These are phyloP conservation scores for Aleadryas rufinucha DNA, from an alignment of 2,113 vertebrate species.

Conservation along the genomic window DNA sequence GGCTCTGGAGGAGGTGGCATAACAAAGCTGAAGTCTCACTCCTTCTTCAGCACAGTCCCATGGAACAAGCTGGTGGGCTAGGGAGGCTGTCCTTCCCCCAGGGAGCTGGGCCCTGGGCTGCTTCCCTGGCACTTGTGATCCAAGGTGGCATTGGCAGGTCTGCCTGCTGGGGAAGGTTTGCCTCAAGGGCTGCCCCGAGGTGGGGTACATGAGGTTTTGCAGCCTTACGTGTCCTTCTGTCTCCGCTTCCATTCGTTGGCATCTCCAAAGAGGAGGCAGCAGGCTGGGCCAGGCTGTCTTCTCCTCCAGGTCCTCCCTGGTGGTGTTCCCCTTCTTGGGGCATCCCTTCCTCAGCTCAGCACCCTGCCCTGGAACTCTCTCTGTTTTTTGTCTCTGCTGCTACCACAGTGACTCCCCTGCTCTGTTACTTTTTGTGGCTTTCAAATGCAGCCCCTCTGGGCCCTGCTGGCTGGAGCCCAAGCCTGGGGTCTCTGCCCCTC, in stretches of 20 bases:
- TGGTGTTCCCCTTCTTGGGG: background rate
- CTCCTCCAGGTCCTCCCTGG: background rate
- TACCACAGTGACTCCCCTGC: background rate
- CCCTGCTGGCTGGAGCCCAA: background rate
- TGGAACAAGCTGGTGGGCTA: slow-evolving; percentile 87
- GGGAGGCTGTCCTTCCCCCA: background rate
- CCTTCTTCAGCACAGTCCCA: slow-evolving; percentile 85
- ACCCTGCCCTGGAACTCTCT: background rate
- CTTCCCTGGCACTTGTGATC: background rate
- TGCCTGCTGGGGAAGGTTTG: background rate
- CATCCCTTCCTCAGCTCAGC: background rate
- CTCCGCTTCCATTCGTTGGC: background rate
- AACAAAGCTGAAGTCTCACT: slow-evolving; percentile 88
- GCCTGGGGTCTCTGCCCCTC: background rate
- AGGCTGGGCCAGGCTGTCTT: background rate
- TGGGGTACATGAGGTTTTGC: background rate
- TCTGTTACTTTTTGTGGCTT: background rate
- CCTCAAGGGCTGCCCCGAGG: background rate
- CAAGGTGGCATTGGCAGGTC: background rate
- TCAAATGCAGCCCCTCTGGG: background rate
- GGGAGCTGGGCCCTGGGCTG: background rate
- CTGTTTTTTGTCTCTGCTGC: background rate
- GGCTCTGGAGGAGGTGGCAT: slow-evolving; percentile 83
- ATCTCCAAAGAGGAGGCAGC: background rate
- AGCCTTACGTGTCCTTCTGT: background rate